Conservation (phyloP, 2,888 invertebrate genomes). For the Sericinus montela region DNA sequence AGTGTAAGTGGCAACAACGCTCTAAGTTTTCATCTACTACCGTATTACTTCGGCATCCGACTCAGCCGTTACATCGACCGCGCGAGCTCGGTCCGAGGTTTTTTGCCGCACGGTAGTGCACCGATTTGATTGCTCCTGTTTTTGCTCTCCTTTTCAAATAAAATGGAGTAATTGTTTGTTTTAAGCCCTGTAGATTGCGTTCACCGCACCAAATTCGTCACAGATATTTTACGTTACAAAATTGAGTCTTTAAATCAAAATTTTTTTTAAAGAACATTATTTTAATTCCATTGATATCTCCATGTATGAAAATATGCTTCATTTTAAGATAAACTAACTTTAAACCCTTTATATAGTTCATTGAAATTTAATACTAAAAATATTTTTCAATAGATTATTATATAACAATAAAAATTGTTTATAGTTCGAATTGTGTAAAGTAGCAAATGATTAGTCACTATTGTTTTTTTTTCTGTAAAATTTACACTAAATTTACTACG, state of each 20-base stretch:
- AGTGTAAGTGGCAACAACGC: neutral
- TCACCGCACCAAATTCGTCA: constrained; percentile 64
- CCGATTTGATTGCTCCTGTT: constrained; percentile 72
- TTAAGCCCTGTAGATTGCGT: constrained; percentile 71
- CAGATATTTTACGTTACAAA: constrained; percentile 63
- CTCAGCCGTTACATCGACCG: constrained; percentile 13
- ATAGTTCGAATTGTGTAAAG: too few relatives aligned
- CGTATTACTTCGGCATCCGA: constrained; percentile 41
- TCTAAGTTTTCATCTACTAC: constrained; percentile 38
- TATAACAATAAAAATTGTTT: too few relatives aligned
- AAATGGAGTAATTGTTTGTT: constrained; percentile 78
- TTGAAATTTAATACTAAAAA: too few relatives aligned
- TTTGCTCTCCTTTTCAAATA: constrained; percentile 74
- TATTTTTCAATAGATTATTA: too few relatives aligned
- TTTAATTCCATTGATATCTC: too few relatives aligned
- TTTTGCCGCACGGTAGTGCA: constrained; percentile 71
- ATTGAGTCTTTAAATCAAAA: constrained; percentile 66
- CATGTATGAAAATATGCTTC: too few relatives aligned
- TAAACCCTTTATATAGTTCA: too few relatives aligned
- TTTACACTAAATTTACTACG: neutral
- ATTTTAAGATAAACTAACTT: too few relatives aligned
- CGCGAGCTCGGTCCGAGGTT: constrained; percentile 40
- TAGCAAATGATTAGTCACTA: too few relatives aligned
- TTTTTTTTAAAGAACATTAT: neutral
- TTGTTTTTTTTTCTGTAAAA: too few relatives aligned